Conservation (phyloP, 2,797 vertebrate species). For the Kryptolebias ocellatus region DNA sequence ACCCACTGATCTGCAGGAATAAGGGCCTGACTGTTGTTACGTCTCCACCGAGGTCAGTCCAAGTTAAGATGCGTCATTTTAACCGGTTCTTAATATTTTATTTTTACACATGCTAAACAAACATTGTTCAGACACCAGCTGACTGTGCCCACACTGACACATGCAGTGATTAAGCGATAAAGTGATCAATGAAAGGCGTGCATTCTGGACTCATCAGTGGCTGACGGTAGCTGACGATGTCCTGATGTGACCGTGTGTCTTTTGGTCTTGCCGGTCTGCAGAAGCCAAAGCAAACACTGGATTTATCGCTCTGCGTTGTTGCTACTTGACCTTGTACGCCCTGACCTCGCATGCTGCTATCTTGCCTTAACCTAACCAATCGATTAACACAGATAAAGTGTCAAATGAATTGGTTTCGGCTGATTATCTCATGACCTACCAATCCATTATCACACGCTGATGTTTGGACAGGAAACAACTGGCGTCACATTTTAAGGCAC, state of each 20-base stretch:
- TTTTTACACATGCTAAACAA: not conserved
- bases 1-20: not conserved
- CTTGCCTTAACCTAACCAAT: not conserved
- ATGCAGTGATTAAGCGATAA: not conserved
- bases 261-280: not conserved
- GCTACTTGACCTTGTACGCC: not conserved
- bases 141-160: not conserved
- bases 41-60: not conserved
- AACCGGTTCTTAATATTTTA: too few relatives aligned
- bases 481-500: not conserved
- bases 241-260: not conserved
- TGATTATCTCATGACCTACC: not conserved
- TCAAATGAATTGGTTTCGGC: slow-evolving; percentile 6
- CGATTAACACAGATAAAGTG: not conserved
- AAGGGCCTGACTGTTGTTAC: not conserved
- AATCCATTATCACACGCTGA: not conserved
- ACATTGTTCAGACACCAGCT: not conserved
- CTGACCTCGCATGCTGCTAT: not conserved
- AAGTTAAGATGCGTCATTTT: not conserved
- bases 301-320: not conserved
- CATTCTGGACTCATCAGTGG: not conserved
- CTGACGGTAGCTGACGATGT: not conserved
- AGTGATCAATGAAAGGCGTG: not conserved
- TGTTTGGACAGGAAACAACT: not conserved
- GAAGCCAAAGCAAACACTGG: not conserved